phyloP scores from a whole-genome alignment of 2,113 vertebrate genomes.

The Macaca mulatta region DNA sequence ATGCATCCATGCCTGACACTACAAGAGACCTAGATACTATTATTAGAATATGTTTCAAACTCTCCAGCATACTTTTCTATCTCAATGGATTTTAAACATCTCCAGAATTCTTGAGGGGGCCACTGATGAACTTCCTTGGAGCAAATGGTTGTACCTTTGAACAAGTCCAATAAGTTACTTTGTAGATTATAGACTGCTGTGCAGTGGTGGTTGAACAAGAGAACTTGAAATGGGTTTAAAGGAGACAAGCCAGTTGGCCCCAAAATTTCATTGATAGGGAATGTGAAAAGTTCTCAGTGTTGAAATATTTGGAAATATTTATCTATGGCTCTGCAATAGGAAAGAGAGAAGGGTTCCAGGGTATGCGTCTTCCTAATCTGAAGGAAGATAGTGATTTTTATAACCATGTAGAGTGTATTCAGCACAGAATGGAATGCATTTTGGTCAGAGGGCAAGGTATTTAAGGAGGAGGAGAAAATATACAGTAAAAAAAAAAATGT shows the following conservation, averaged over 20 bases:
- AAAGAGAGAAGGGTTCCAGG: not conserved
- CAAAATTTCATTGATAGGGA: not conserved
- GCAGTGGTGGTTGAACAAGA: not conserved
- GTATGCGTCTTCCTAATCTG: not conserved
- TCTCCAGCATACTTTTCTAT: not conserved
- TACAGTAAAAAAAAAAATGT: not conserved
- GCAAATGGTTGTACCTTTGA: slow-evolving; percentile 12
- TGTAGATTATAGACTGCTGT: not conserved
- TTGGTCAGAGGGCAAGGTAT: not conserved
- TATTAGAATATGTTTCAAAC: slow-evolving; percentile 36
- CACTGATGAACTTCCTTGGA: slow-evolving; percentile 37
- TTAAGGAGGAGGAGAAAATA: not conserved
- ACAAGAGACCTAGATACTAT: not conserved
- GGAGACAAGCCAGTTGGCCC: not conserved
- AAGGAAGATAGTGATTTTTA: not conserved
- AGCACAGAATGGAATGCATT: not conserved
- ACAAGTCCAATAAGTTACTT: not conserved
- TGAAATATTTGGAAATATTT: slow-evolving; percentile 6
- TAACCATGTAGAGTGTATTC: not conserved
- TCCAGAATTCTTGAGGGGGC: slow-evolving; percentile 35
- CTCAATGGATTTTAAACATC: not conserved
- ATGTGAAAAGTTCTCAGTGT: not conserved
- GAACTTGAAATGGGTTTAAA: not conserved
- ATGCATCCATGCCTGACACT: slow-evolving; percentile 52
- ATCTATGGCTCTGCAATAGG: not conserved